Conservation (phyloP, 1,140 invertebrate species). For the Nylanderia fulva region DNA sequence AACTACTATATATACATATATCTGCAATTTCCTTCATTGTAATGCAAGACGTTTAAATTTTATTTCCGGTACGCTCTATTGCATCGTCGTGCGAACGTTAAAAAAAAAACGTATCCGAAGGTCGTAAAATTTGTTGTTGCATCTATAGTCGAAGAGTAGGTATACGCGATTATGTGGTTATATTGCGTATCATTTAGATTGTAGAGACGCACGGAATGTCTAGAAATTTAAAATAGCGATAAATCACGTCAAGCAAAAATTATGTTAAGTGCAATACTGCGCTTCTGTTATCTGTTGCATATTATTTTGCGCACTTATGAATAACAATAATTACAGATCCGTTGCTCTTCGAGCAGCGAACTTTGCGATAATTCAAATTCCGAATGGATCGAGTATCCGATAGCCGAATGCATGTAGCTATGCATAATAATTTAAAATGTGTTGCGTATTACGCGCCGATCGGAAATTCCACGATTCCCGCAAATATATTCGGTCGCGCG, state of each 20-base stretch:
- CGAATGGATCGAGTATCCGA: slow-evolving; percentile 19
- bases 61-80: slow-evolving; percentile 27
- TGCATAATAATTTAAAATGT: not conserved
- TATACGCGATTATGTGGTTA: not conserved
- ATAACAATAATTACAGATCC: not conserved
- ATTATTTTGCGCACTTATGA: not conserved
- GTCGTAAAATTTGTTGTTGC: slow-evolving; percentile 46
- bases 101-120: slow-evolving; percentile 35
- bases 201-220: not conserved
- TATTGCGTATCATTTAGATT: slow-evolving; percentile 13
- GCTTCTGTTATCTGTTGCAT: not conserved
- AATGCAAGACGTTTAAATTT: not conserved
- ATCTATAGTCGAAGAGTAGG: not conserved
- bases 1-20: too few species aligned
- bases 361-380: not conserved
- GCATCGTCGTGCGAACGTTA: not conserved
- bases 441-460: not conserved
- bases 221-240: slow-evolving; percentile 31
- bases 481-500: not conserved
- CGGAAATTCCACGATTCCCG: slow-evolving; percentile 26
- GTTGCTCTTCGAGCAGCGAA: slow-evolving; percentile 8
- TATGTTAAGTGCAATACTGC: not conserved
- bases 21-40: not conserved
- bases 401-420: not conserved
- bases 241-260: slow-evolving; percentile 27